These are phyloP conservation scores for Perognathus longimembris DNA, from an alignment of 2,113 vertebrate species.

Conservation along the genomic window DNA sequence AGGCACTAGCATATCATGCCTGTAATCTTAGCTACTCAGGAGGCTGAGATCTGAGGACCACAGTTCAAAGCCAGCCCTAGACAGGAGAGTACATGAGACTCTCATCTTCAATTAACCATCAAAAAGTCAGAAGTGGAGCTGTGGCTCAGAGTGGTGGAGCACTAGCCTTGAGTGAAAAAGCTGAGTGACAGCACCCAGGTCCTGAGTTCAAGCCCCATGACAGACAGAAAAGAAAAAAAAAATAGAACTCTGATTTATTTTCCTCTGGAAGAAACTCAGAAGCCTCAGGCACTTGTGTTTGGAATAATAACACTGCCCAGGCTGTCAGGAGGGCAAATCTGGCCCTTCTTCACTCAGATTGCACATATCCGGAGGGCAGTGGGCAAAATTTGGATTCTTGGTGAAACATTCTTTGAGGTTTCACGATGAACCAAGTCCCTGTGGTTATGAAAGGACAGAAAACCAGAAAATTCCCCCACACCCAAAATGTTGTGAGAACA, in stretches of 20 bases:
- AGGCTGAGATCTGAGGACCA: no score
- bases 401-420: slow-evolving; percentile 69
- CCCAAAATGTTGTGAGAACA: not conserved
- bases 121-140: no score
- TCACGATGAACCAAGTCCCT: not conserved
- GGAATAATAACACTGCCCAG: not conserved
- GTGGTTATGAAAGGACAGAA: slow-evolving; percentile 60
- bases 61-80: no score
- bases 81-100: no score
- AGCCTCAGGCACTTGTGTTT: slow-evolving; percentile 20
- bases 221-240: no score
- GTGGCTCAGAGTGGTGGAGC: no score
- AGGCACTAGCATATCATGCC: no score
- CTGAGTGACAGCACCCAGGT: no score
- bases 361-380: not conserved
- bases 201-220: no score
- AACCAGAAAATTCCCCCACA: slow-evolving; percentile 47
- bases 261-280: not conserved
- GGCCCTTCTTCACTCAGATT: not conserved
- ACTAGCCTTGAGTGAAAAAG: no score
- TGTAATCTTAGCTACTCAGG: no score
- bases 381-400: slow-evolving; percentile 46
- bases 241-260: not conserved
- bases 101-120: no score
- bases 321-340: not conserved